Percentiles rank a stretch among this genome's conserved stretches.
Conservation (phyloP, 2,113 vertebrate species). For the Perognathus longimembris region DNA sequence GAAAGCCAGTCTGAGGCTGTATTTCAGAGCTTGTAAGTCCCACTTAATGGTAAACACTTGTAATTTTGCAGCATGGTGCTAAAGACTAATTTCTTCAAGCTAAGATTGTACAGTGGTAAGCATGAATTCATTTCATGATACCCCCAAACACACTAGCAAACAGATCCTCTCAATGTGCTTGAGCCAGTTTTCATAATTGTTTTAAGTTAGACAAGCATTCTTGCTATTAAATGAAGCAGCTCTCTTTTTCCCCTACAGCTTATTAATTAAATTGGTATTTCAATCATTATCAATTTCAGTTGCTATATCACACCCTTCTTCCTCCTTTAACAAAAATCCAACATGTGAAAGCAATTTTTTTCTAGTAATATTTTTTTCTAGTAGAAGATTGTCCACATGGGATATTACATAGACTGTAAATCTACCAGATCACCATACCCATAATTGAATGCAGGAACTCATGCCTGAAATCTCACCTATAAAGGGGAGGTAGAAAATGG, state of each 20-base stretch:
- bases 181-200: background rate
- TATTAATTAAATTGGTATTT: slow-evolving; percentile 11
- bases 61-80: background rate
- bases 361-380: too few species aligned
- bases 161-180: background rate
- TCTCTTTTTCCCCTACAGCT: background rate
- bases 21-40: background rate
- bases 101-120: background rate
- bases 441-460: too few species aligned
- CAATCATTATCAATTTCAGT: too few species aligned
- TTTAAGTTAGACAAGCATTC: background rate
- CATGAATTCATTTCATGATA: background rate
- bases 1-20: slow-evolving; percentile 36
- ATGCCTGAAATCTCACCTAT: too few species aligned
- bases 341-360: background rate
- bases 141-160: background rate
- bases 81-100: background rate
- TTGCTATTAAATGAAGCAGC: background rate
- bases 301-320: background rate
- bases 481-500: too few species aligned
- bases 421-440: background rate
- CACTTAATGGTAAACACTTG: slow-evolving; percentile 49
- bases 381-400: background rate
- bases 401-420: background rate
- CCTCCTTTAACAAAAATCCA: background rate